Evolutionary conservation across 2,888 invertebrate species (phyloP).

Genomic region (Epinotia bilunana): DNA sequence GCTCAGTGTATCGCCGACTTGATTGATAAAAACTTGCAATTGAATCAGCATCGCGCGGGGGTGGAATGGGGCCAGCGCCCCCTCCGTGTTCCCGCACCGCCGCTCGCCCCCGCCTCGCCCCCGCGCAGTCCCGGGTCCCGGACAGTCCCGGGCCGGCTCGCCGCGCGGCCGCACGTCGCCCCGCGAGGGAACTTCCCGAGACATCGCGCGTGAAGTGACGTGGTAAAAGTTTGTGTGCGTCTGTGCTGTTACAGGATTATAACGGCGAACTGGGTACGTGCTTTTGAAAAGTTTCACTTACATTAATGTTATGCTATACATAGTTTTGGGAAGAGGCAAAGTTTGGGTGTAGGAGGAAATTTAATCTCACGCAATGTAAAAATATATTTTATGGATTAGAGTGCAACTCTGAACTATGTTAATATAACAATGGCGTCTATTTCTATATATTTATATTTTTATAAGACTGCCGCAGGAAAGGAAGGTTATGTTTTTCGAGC

Average conservation of each 20-base stretch:
- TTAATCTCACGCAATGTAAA: not conserved
- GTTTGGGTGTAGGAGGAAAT: no score
- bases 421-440: no score
- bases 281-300: not conserved
- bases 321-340: not conserved
- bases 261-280: not conserved
- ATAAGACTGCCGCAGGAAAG: no score
- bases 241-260: slow-evolving; percentile 17
- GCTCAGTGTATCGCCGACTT: slow-evolving; percentile 20
- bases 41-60: slow-evolving; percentile 32
- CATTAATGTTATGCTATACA: not conserved
- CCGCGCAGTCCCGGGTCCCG: slow-evolving; percentile 40
- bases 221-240: slow-evolving; percentile 18
- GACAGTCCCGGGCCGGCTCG: slow-evolving; percentile 46
- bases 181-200: slow-evolving; percentile 41
- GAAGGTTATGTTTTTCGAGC: no score
- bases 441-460: no score
- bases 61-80: slow-evolving; percentile 32
- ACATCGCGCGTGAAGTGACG: slow-evolving; percentile 47
- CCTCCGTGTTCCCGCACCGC: slow-evolving; percentile 39
- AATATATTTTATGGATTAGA: no score
- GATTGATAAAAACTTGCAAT: slow-evolving; percentile 44
- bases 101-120: slow-evolving; percentile 30
- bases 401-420: no score
- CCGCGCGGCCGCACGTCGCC: slow-evolving; percentile 48